Conservation (phyloP, 2,888 invertebrate species). For the Podabrus alpinus region DNA sequence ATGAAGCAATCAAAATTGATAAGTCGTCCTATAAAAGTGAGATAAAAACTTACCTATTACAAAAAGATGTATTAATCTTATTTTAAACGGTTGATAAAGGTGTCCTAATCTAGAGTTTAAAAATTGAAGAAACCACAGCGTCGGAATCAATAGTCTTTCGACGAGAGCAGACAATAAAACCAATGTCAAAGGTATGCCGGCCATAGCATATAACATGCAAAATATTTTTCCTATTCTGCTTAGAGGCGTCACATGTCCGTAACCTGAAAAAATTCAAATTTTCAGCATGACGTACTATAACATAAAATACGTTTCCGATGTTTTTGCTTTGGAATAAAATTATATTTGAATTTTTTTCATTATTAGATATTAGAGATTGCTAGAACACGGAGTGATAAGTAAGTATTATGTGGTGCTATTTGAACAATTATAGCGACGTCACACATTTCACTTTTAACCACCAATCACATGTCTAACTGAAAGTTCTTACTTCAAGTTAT, state of each 20-base stretch:
- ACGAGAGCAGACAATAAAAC: slow-evolving; percentile 82
- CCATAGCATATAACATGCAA: slow-evolving; percentile 82
- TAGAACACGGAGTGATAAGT: too few relatives aligned
- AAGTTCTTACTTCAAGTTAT: background rate
- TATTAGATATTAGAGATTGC: too few relatives aligned
- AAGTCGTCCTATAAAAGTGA: slow-evolving; percentile 34
- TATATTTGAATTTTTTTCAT: too few relatives aligned
- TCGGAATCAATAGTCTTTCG: slow-evolving; percentile 77
- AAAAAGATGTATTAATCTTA: slow-evolving; percentile 74
- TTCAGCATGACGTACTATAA: background rate
- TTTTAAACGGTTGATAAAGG: slow-evolving; percentile 73
- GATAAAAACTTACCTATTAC: slow-evolving; percentile 62
- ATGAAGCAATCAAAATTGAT: slow-evolving; percentile 31
- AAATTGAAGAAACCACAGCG: slow-evolving; percentile 70
- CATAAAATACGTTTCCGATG: background rate
- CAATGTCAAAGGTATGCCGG: slow-evolving; percentile 86
- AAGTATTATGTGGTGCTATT: background rate
- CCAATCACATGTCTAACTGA: background rate
- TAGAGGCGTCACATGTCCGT: slow-evolving; percentile 86
- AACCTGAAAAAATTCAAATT: slow-evolving; percentile 62
- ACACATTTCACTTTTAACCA: background rate
- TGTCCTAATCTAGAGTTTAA: slow-evolving; percentile 73
- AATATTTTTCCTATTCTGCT: slow-evolving; percentile 86
- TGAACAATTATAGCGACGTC: background rate
- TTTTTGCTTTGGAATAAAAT: background rate